Base-by-base conservation (phyloP, 1,140 invertebrate genomes). In the Cheumatopsyche charites region DNA sequence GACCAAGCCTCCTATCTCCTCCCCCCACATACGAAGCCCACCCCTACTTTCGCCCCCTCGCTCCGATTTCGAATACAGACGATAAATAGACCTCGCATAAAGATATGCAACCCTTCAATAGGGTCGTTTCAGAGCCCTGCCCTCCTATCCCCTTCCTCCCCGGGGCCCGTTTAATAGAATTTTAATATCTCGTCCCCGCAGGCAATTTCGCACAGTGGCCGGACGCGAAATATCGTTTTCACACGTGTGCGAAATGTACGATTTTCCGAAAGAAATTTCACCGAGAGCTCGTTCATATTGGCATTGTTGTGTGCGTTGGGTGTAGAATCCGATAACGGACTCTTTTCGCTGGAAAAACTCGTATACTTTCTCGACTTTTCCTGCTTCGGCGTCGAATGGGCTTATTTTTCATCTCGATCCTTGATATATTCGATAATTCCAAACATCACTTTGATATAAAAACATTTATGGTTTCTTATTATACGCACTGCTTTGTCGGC, bases 181-280 rank as follows among this genome's bases (percentile, higher is more conserved):
- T 66, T 66, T 66, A 66, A 66, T 66, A 66, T 66, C 63, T 58
- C 55, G 19, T 5, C 55, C 17, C 63, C 42, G 15, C 15, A 66
- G 63, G 63, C 63, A 66, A 66, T 66, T 66, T 66, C 43, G 26
- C 62, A 36, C 63, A 29, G 63, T 47, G 63, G 63, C 63, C 63
- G 63, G 63, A 66, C 43, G 23, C 36, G 43, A 66, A 66, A 66
- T 66, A 66, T 66, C 63, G 23, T 66, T 66, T 66, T 21, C 63
- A 66, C 42, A 66, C 42, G 63, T 66, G 63, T 66, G 43, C 55
- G 41, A 66, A 66, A 66, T 66, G 63, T 66, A 66, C 63, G 63
- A 66, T 66, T 66, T 66, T 66, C 63, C 63, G 63, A 66, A 66
- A 66, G 63, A 66, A 66, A 66, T 66, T 66, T 63, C 29, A 13